phyloP scores from a whole-genome alignment of 1,140 invertebrate genomes.

The Pseudomyrmex sp. region DNA sequence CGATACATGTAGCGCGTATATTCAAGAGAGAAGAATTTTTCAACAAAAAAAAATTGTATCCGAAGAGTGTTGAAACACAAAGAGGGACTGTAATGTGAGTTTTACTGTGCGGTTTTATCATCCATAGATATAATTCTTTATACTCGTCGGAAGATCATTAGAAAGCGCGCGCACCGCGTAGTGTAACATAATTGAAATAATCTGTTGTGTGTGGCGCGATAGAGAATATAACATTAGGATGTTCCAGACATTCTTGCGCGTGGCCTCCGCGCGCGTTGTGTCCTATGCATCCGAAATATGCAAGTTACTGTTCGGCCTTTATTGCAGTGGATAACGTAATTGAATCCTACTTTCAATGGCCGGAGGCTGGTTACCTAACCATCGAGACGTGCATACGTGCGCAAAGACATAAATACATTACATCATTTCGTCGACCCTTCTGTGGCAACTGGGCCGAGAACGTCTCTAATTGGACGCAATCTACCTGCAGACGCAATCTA shows the following conservation, averaged over 20 bases:
- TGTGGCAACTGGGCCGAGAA: constrained; percentile 49
- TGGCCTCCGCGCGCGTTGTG: background rate
- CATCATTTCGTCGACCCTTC: constrained; percentile 48
- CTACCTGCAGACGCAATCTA: constrained; percentile 41
- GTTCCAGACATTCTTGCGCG: background rate
- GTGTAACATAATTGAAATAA: constrained; percentile 25
- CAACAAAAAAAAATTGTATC: background rate
- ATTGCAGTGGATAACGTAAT: constrained; percentile 17
- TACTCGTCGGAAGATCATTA: background rate
- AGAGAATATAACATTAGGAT: background rate
- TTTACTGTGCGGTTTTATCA: background rate
- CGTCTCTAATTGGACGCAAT: constrained; percentile 59
- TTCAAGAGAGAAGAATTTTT: background rate
- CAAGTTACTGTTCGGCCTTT: constrained; percentile 9
- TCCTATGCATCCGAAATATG: constrained; percentile 18
- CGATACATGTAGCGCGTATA: too few species aligned
- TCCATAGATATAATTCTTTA: background rate
- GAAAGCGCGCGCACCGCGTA: background rate
- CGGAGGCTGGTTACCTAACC: background rate
- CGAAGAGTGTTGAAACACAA: background rate
- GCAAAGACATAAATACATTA: constrained; percentile 53
- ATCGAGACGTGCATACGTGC: background rate
- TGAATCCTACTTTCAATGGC: constrained; percentile 45
- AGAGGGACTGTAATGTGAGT: too few species aligned
- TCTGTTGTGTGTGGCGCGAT: background rate